Evolutionary conservation across 1,140 invertebrate genomes (phyloP), one percentile per base, ranked within the genome.

Genomic region (Tenebrio molitor): DNA sequence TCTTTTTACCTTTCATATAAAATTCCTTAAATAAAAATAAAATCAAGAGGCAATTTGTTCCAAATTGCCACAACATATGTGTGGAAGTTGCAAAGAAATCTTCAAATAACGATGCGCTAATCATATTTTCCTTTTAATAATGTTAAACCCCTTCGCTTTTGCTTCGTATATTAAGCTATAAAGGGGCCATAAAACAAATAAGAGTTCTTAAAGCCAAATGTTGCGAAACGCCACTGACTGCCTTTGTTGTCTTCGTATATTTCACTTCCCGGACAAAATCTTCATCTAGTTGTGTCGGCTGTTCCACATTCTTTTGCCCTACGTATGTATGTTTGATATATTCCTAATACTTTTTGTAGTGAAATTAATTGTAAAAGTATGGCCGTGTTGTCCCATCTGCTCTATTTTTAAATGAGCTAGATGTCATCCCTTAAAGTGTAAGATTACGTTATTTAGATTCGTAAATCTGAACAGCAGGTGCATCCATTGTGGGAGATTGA

Each of bases 121-220:
- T 74, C 66, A 75, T 75, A 75, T 75, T 75, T 75, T 68, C 41
- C 53, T 44, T 39, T 66, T 75, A 73, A 75, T 73, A 75, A 72
- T 67, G 44, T 53, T 29, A 21, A 44, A 67, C 62, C 71, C 65
- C 53, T 53, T 42, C 42, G 34, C 67, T 44, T 66, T 7, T 66
- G 15, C 25, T 69, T 70, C 36, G 50, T 72, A 75, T 75, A 75
- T 75, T 72, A 75, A 75, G 67, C 71, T 23, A 68, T 75, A 75
- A 75, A 75, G 66, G 58, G 64, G 44, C 14, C 58, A 69, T 75
- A 75, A 75, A 75, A 67, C 71, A 75, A 75, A 75, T 73, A 75
- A 72, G 71, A 72, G 74, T 73, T 73, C 74, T 73, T 75, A 50
- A 64, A 73, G 74, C 74, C 70, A 75, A 75, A 75, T 75, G 74